Evolutionary conservation across 1,140 invertebrate genomes (phyloP), one percentile per base, ranked within the genome.

Genomic region (Cotesia chilonis): DNA sequence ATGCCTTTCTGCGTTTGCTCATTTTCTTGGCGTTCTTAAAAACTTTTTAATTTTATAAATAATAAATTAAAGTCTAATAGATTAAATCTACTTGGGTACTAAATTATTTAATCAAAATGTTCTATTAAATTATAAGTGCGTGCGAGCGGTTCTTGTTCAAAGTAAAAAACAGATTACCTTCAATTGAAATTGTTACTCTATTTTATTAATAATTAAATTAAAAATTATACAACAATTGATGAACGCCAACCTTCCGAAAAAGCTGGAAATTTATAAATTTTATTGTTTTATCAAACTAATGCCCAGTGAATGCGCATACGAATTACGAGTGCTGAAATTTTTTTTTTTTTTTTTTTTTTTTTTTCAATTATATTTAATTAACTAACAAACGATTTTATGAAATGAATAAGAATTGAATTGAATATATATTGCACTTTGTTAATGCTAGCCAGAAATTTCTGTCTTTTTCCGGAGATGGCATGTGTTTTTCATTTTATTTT

Each of bases 391-490:
- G 54, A 38, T 35, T 37, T 37, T 10, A 63, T 3, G 4, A 3
- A 60, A 12, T 35, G 36, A 35, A 17, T 7, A 60, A 35, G 12
- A 10, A 9, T 28, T 52, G 36, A 36, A 59, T 70, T 52, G 36
- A 36, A 59, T 70, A 10, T 12, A 55, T 5, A 52, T 55, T 12
- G 28, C 28, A 28, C 28, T 28, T 37, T 41, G 59, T 52, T 63
- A 41, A 72, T 37, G 14, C 51, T 36, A 54, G 17, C 61, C 69
- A 77, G 61, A 80, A 79, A 84, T 83, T 86, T 86, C 83, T 85
- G 80, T 80, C 83, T 86, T 85, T 85, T 86, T 84, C 83, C 83
- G 82, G 80, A 80, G 66, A 82, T 80, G 82, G 82, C 84, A 85
- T 86, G 82, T 83, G 74, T 55, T 67, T 75, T 75, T 81, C 79